Conservation (phyloP, 2,113 vertebrate genomes). For the Pholis gunnellus region DNA sequence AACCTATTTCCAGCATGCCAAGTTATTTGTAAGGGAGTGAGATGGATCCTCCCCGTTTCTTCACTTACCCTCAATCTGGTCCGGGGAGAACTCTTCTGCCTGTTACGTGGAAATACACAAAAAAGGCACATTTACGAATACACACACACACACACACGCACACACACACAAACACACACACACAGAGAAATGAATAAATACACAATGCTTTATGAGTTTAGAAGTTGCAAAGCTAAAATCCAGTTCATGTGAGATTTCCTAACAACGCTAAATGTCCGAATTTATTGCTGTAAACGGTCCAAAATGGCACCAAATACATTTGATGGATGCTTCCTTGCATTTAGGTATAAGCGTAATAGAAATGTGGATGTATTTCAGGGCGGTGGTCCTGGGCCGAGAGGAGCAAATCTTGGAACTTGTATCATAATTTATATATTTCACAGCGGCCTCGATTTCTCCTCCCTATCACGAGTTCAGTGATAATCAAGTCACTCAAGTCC, state of each 20-base stretch:
- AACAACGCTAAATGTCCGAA: neutral
- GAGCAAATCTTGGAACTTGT: neutral
- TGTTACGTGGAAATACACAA: slow-evolving; percentile 52
- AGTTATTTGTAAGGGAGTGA: neutral
- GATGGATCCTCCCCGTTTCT: neutral
- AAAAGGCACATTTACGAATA: neutral
- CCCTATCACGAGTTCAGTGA: slow-evolving; percentile 1
- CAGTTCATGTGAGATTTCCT: neutral
- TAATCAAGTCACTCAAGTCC: slow-evolving; percentile 11
- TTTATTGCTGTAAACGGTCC: neutral
- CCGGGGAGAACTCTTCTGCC: slow-evolving; percentile 75
- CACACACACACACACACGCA: slow-evolving; percentile 15
- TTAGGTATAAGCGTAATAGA: slow-evolving; percentile 8
- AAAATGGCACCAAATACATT: neutral
- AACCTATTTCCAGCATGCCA: neutral
- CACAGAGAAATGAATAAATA: slow-evolving; percentile 23
- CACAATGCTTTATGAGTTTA: neutral
- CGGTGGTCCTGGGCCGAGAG: slow-evolving; percentile 1
- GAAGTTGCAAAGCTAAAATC: neutral
- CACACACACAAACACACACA: slow-evolving; percentile 14
- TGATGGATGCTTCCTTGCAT: neutral
- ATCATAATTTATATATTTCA: slow-evolving; percentile 3
- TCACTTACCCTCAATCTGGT: slow-evolving; percentile 86
- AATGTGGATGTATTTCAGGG: slow-evolving; percentile 32
- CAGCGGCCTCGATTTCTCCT: slow-evolving; percentile 8